Evolutionary conservation across 2,113 vertebrate species (phyloP).

Genomic region (Solea solea): DNA sequence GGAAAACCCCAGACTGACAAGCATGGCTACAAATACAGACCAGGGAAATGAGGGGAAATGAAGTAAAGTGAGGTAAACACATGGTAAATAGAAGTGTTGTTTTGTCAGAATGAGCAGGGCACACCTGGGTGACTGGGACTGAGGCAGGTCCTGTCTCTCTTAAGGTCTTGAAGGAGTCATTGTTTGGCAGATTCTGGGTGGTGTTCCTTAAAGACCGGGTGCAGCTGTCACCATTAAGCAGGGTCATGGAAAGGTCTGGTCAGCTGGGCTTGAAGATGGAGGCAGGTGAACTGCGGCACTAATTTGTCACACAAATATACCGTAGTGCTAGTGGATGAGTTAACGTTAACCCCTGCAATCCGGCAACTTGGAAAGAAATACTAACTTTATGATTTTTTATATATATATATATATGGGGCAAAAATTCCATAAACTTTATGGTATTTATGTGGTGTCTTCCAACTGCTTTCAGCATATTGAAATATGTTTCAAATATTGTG

Average conservation of each 20-base stretch:
- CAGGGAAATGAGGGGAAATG: constrained; percentile 44
- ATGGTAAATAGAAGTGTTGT: constrained; percentile 52
- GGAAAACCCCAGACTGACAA: constrained; percentile 56
- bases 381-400: too few species aligned
- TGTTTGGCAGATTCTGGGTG: constrained; percentile 47
- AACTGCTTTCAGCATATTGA: too few species aligned
- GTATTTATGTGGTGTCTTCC: too few species aligned
- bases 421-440: too few species aligned
- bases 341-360: background rate
- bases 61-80: constrained; percentile 69
- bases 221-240: constrained; percentile 54
- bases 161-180: constrained; percentile 56
- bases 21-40: constrained; percentile 52
- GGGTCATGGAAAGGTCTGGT: constrained; percentile 71
- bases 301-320: constrained; percentile 25
- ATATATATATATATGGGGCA: too few species aligned
- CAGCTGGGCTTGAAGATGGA: constrained; percentile 41
- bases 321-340: constrained; percentile 13
- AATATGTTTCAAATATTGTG: too few species aligned
- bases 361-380: background rate
- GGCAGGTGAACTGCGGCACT: constrained; percentile 32
- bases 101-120: constrained; percentile 38
- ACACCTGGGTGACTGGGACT: constrained; percentile 59
- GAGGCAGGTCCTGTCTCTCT: constrained; percentile 65
- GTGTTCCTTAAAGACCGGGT: constrained; percentile 42